A percentile compares a stretch with the other conserved stretches of the same genome.
These are phyloP conservation scores for Plecturocebus donacophilus DNA, from an alignment of 2,113 vertebrate genomes.

Conservation along the genomic window DNA sequence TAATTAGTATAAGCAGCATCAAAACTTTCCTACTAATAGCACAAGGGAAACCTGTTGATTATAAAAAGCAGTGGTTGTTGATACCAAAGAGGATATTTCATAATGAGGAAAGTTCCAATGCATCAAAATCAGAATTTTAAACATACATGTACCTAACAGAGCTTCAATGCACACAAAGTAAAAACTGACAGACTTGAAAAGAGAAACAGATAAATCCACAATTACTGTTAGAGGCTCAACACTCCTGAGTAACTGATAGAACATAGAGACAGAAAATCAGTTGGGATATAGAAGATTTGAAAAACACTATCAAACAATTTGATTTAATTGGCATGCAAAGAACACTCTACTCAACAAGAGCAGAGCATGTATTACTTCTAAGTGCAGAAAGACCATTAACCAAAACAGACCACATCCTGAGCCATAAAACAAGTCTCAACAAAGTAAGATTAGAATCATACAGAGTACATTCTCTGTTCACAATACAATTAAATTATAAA, in stretches of 20 bases:
- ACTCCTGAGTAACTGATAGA: background rate
- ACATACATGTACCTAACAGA: background rate
- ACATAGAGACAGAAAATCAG: background rate
- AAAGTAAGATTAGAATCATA: background rate
- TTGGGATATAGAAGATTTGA: background rate
- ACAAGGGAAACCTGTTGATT: background rate
- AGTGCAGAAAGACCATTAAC: background rate
- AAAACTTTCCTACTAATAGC: background rate
- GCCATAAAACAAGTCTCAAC: background rate
- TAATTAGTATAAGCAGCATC: background rate
- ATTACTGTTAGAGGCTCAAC: background rate
- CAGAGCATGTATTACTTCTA: background rate
- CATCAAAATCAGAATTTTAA: background rate
- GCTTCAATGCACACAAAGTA: background rate
- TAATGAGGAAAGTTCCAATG: background rate
- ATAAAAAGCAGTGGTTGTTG: background rate
- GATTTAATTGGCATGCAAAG: background rate
- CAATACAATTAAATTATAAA: background rate
- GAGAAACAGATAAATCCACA: background rate
- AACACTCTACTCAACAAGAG: background rate
- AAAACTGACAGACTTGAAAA: background rate
- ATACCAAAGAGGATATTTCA: background rate
- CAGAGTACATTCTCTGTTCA: background rate
- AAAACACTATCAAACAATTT: background rate
- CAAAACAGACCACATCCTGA: background rate